A percentile compares a stretch with the other conserved stretches of the same genome.
These are phyloP conservation scores for Tapirus indicus DNA, from an alignment of 2,797 vertebrate genomes.

Conservation along the genomic window DNA sequence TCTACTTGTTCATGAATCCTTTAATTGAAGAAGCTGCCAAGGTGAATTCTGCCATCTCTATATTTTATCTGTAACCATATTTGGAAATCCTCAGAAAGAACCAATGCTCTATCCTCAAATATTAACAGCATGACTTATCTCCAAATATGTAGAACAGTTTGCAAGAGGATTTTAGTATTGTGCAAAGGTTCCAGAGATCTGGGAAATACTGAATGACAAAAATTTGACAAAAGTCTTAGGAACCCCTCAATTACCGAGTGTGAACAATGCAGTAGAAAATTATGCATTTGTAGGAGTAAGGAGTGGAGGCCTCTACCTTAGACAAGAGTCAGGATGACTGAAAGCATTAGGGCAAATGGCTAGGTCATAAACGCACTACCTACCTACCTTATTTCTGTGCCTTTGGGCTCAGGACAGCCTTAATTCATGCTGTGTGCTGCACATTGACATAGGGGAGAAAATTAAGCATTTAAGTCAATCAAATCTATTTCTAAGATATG, in stretches of 20 bases:
- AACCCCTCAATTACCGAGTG: not conserved
- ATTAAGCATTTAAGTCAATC: conserved; percentile 30
- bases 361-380: not conserved
- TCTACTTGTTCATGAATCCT: not conserved
- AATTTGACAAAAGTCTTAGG: not conserved
- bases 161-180: not conserved
- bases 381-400: not conserved
- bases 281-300: not conserved
- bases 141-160: not conserved
- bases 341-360: not conserved
- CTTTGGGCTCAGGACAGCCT: not conserved
- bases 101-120: not conserved
- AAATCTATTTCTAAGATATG: conserved; percentile 27
- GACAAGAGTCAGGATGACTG: not conserved
- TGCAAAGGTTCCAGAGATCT: not conserved
- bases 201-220: not conserved
- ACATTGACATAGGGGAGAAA: not conserved
- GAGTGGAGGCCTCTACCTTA: not conserved
- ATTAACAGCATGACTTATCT: not conserved
- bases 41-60: not conserved
- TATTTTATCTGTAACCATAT: not conserved
- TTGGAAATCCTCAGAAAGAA: not conserved
- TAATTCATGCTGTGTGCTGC: not conserved
- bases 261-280: not conserved
- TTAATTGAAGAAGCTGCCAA: not conserved